These are phyloP conservation scores for Umimayanthus chanpuru DNA, from an alignment of 92 coral and sea anemone genomes.

Conservation along the genomic window DNA sequence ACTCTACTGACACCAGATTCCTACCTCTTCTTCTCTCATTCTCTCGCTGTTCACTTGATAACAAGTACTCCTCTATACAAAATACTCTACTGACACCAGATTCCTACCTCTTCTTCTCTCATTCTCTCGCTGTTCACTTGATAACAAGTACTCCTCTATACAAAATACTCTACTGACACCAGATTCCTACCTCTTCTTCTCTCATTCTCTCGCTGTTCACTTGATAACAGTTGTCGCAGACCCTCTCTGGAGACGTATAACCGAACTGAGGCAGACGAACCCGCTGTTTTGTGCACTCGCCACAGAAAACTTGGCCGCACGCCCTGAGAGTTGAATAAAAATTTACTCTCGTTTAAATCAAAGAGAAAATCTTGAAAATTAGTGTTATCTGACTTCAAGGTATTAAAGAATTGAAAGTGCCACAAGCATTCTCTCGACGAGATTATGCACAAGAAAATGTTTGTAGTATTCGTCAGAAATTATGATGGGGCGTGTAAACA, in stretches of 20 bases:
- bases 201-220: conserved; percentile 60
- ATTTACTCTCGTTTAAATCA: background rate
- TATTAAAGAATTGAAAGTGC: too few species aligned
- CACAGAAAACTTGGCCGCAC: conserved; percentile 97
- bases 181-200: conserved; percentile 68
- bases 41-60: too few species aligned
- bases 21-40: too few species aligned
- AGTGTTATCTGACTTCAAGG: background rate
- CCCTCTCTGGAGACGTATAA: conserved; percentile 88
- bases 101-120: too few species aligned
- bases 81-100: too few species aligned
- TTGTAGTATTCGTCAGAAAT: background rate
- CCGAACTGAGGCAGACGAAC: conserved; percentile 83
- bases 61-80: too few species aligned
- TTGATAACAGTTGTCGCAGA: conserved; percentile 89
- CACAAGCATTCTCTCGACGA: background rate
- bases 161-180: background rate
- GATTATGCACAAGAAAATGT: background rate
- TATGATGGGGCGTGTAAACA: background rate
- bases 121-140: too few species aligned
- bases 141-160: too few species aligned
- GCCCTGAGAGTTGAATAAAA: conserved; percentile 61
- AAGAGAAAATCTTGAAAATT: background rate
- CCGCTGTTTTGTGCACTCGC: conserved; percentile 90
- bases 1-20: too few species aligned